Evolutionary conservation across 37 sponge, comb jelly and placozoan species (phyloP).

Genomic region (Cliona cf. orientalis): DNA sequence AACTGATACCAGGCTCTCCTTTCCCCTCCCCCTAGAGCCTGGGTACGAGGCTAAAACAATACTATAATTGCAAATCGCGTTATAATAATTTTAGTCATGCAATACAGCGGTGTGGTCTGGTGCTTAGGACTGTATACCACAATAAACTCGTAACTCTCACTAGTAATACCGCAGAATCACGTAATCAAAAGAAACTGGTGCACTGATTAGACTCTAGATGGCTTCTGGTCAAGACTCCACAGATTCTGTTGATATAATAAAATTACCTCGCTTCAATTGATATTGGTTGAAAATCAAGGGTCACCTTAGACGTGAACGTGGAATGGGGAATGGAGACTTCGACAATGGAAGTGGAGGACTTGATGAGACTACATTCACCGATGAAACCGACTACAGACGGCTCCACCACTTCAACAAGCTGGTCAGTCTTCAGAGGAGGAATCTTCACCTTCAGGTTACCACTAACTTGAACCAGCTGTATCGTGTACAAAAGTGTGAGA

Average conservation of each 20-base stretch:
- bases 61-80: too few relatives aligned
- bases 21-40: too few relatives aligned
- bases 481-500: too few relatives aligned
- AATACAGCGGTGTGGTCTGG: not conserved
- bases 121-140: not conserved
- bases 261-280: constrained; percentile 54
- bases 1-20: too few relatives aligned
- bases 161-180: too few relatives aligned
- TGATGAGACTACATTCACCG: constrained; percentile 68
- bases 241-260: not conserved
- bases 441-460: constrained; percentile 41
- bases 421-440: not conserved
- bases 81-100: too few relatives aligned
- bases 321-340: constrained; percentile 58
- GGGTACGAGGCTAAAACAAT: too few relatives aligned
- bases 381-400: constrained; percentile 53
- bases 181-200: too few relatives aligned
- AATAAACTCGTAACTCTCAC: too few relatives aligned
- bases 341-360: constrained; percentile 50
- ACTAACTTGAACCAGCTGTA: constrained; percentile 59
- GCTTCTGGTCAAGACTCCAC: too few relatives aligned
- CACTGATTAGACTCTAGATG: too few relatives aligned
- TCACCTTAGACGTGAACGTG: constrained; percentile 57
- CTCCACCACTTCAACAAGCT: constrained; percentile 6
- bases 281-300: constrained; percentile 52